Evolutionary conservation across 1,140 invertebrate species (phyloP).

Genomic region (Amyelois transitella): DNA sequence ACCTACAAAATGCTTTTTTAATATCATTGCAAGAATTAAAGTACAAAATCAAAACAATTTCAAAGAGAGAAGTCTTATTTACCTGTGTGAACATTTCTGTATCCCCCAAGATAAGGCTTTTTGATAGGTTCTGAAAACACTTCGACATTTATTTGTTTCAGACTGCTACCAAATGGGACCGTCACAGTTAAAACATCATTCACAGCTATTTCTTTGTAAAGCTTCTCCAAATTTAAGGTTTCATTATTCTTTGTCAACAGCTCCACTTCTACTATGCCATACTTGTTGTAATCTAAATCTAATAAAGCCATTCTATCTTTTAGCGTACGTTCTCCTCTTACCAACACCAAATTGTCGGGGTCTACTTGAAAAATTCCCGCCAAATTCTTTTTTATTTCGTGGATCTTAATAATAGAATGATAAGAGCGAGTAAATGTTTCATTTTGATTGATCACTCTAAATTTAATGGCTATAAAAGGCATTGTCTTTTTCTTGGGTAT

Average conservation of each 20-base stretch:
- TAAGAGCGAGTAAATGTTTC: constrained; percentile 65
- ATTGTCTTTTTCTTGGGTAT: constrained; percentile 54
- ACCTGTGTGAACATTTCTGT: constrained; percentile 75
- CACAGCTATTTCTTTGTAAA: constrained; percentile 63
- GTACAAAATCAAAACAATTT: not conserved
- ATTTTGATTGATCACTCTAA: constrained; percentile 60
- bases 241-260: constrained; percentile 59
- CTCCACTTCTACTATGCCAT: constrained; percentile 67
- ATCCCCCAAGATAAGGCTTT: constrained; percentile 80
- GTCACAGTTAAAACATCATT: constrained; percentile 75
- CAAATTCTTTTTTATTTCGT: constrained; percentile 67
- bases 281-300: constrained; percentile 68
- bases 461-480: constrained; percentile 66
- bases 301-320: constrained; percentile 55
- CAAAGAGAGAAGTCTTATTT: not conserved
- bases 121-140: constrained; percentile 73
- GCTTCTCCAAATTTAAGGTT: constrained; percentile 57
- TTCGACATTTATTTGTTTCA: constrained; percentile 75
- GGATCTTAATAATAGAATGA: constrained; percentile 57
- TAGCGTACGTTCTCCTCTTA: constrained; percentile 49
- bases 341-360: constrained; percentile 47
- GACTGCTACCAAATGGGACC: constrained; percentile 60
- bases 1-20: no score
- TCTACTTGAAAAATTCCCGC: constrained; percentile 53
- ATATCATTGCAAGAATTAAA: no score